Evolutionary conservation across 2,113 vertebrate genomes (phyloP), one percentile per base, ranked within the genome.

Genomic region (Uria aalge): DNA sequence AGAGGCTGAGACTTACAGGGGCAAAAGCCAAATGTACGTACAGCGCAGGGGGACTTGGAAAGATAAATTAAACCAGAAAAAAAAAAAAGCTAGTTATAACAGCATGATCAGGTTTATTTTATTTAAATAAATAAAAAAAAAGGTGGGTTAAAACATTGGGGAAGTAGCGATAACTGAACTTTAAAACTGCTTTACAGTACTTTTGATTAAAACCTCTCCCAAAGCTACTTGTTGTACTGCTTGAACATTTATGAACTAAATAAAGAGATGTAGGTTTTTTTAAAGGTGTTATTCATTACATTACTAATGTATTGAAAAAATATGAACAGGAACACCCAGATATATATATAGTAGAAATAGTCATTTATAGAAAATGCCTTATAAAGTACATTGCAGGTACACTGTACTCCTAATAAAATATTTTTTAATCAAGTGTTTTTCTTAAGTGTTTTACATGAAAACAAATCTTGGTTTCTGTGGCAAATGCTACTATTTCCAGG

Each of bases 231-330:
- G 86, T 96, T 98, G 83, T 98, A 98, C 91, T 97, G 97, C 97
- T 97, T 93, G 97, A 97, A 95, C 95, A 98, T 97, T 94, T 97
- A 98, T 80, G 95, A 97, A 94, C 76, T 97, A 98, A 97, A 98
- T 98, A 98, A 98, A 98, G 96, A 98, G 96, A 98, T 98, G 96
- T 97, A 97, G 96, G 77, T 88, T 98, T 97, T 92, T 96, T 92
- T 62, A 53, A 96, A 94, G 83, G 94, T 96, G 88, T 95, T 95
- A 93, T 84, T 97, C 97, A 94, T 94, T 95, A 88, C 63, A 86
- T 88, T 95, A 92, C 50, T 95, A 83, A 95, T 80, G 97, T 95
- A 95, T 95, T 90, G 82, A 92, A 85, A 92, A 96, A 95, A 75
- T 85, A 89, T 85, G 91, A 93, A 87, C 75, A 81, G 92, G 71